Evolutionary conservation across 2,113 vertebrate species (phyloP), one percentile per base, ranked within the genome.

Genomic region (Rhinolophus ferrumequinum): DNA sequence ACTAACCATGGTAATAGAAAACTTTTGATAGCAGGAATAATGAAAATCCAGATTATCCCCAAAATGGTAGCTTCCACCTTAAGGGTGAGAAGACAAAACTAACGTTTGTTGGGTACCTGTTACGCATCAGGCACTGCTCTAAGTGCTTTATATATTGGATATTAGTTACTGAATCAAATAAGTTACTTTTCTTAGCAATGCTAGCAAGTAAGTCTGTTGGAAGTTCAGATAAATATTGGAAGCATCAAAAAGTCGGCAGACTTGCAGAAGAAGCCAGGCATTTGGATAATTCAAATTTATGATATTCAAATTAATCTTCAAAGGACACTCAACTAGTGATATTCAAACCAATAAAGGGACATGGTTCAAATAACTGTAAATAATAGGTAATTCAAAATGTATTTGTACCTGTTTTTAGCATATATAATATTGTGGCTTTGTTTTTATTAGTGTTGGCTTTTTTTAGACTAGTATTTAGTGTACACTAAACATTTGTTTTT

Each of bases 401-500:
- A 91, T 89, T 60, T 93, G 54, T 60, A 38, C 41, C 50, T 93
- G 62, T 5, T 96, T 94, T 54, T 62, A 64, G 47, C 38, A 56
- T 22, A 28, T 26, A 52, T 47, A 75, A 54, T 26, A 52, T n/a
- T 86, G 58, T n/a, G 82, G 58, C 41, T 64, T 85, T 91, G 44
- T 72, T 88, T 80, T 19, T 56, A 81, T 52, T 19, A 70, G 41
- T 50, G 12, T 50, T 50, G 12, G 52, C 54, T 92, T 24, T 64
- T 30, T 95, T 90, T 77, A 86, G 18, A 92, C 44, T 60, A 79
- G 62, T 76, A 88, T 79, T 44, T 44, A 50, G 86, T 0, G 44
- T 44, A 81, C 35, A 76, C 60, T 75, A 85, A 67, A 80, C 35
- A 92, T 93, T 18, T 52, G n/a, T 81, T 88, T 95, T 80, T 72